Evolutionary conservation across 2,888 invertebrate genomes (phyloP).

Genomic region (Drosophila conformis): DNA sequence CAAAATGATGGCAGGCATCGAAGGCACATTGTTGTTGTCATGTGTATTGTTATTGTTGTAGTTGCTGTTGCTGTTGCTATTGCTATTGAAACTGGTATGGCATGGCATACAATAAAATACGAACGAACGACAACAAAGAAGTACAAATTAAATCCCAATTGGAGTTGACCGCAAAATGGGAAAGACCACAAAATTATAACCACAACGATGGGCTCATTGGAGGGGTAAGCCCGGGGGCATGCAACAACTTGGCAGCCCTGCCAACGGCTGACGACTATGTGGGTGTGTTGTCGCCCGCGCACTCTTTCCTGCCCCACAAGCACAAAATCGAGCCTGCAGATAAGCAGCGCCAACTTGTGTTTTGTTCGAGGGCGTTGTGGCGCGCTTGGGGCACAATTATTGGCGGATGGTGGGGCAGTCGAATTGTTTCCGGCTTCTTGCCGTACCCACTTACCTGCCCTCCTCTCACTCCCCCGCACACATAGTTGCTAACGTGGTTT

Average conservation of each 20-base stretch:
- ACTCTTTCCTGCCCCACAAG: slow-evolving; percentile 7
- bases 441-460: slow-evolving; percentile 11
- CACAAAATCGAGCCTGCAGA: slow-evolving; percentile 64
- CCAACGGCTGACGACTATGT: slow-evolving; percentile 41
- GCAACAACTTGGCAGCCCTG: slow-evolving; percentile 59
- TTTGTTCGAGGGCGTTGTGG: slow-evolving; percentile 78
- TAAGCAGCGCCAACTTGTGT: slow-evolving; percentile 76
- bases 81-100: slow-evolving; percentile 45
- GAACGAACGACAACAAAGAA: slow-evolving; percentile 81
- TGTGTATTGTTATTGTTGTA: slow-evolving; percentile 48
- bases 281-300: neutral
- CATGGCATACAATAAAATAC: slow-evolving; percentile 75
- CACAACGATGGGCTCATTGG: slow-evolving; percentile 68
- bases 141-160: slow-evolving; percentile 81
- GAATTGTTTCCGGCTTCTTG: slow-evolving; percentile 13
- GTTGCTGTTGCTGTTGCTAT: slow-evolving; percentile 52
- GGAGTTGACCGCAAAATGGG: slow-evolving; percentile 81
- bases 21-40: slow-evolving; percentile 66
- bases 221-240: slow-evolving; percentile 11
- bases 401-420: slow-evolving; percentile 10
- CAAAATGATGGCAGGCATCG: slow-evolving; percentile 69
- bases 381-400: slow-evolving; percentile 62
- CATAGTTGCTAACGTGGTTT: slow-evolving; percentile 64
- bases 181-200: slow-evolving; percentile 81
- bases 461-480: slow-evolving; percentile 15